Conservation (phyloP, 2,113 vertebrate genomes). For the Rhinolophus ferrumequinum region DNA sequence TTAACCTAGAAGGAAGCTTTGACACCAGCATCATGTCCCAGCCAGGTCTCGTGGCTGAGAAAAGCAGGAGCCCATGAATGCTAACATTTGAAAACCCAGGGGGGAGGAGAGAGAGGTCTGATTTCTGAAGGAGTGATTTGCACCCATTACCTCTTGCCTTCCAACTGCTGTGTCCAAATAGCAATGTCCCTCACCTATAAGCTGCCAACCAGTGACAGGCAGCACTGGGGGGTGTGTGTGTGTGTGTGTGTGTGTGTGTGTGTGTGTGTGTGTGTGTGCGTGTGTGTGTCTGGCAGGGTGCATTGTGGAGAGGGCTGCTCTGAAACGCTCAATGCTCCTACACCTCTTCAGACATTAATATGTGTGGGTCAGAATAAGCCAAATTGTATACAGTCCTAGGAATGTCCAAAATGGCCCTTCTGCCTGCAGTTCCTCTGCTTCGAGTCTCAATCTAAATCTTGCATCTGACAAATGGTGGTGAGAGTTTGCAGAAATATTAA, state of each 20-base stretch:
- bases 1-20: neutral
- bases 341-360: neutral
- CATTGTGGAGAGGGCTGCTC: neutral
- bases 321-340: neutral
- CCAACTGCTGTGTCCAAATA: neutral
- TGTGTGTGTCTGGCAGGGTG: neutral
- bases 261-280: neutral
- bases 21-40: neutral
- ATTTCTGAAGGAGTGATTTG: neutral
- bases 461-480: neutral
- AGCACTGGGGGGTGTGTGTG: neutral
- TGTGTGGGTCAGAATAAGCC: neutral
- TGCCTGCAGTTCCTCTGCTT: neutral
- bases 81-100: neutral
- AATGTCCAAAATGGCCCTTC: neutral
- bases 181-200: neutral
- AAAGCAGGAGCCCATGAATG: neutral
- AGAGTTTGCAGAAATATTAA: conserved; percentile 17
- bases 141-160: neutral
- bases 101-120: neutral
- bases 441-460: neutral
- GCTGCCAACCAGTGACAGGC: neutral
- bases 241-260: neutral
- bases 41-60: neutral
- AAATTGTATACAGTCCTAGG: neutral